Evolutionary conservation across 2,888 invertebrate genomes (phyloP), one percentile per base, ranked within the genome.

Genomic region (Timandra comae): DNA sequence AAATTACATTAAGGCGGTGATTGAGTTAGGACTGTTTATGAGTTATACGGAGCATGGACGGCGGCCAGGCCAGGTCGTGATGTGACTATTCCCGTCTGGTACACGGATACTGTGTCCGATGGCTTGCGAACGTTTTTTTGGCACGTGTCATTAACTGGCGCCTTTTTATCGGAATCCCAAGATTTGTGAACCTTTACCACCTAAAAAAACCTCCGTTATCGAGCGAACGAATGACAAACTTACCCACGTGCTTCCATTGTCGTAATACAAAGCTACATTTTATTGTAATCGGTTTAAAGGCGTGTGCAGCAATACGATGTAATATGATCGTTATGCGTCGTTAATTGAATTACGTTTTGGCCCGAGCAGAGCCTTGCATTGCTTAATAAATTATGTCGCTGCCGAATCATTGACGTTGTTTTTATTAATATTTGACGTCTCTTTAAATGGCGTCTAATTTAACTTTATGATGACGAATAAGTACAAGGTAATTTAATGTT

Each of bases 71-170:
- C 84, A 76, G 84, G 82, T 55, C 63, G 63, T 61, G 74, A 69
- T 72, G 78, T 59, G 81, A 80, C 84, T 85, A 85, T 85, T 85
- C 84, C 84, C 82, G 84, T 81, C 84, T 79, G 68, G 70, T 71
- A 61, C 58, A 59, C 72, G 67, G 65, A 72, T 70, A 65, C 63
- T 63, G 65, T 69, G 68, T 69, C 72, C 66, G 63, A 72, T 70
- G 63, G 67, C 61, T 64, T 56, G 60, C 65, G 52, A 64, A 65
- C 63, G 61, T 67, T 62, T 63, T 65, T 68, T 67, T 64, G 67
- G 68, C 76, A 63, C 63, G 51, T 72, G 66, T 66, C 74, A 69
- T 68, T 72, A 63, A 68, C 63, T 61, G 62, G 71, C 69, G 74
- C 73, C 71, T 35, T 58, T 66, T 61, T 56, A 62, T 56, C 55